Evolutionary conservation across 2,113 vertebrate genomes (phyloP).

Genomic region (Colius striatus): DNA sequence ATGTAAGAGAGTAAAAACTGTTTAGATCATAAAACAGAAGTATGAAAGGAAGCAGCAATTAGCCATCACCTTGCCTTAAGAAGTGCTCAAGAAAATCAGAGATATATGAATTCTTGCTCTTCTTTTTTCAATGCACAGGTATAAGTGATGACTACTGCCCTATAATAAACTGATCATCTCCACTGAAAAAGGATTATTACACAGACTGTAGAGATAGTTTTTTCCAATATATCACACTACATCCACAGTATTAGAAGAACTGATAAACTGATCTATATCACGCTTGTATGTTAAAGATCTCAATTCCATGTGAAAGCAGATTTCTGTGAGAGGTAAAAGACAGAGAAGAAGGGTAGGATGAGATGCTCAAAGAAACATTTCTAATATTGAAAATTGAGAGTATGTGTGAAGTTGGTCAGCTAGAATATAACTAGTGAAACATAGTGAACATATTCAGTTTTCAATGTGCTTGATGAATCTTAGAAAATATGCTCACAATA

Average conservation of each 20-base stretch:
- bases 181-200: not conserved
- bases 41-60: not conserved
- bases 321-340: not conserved
- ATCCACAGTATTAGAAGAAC: not conserved
- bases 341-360: not conserved
- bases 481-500: not conserved
- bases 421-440: not conserved
- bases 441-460: not conserved
- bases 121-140: not conserved
- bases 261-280: not conserved
- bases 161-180: not conserved
- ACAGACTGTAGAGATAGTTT: too few relatives aligned
- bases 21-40: not conserved
- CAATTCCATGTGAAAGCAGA: not conserved
- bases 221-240: not conserved
- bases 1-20: not conserved
- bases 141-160: not conserved
- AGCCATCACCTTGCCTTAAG: not conserved
- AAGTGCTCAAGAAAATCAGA: not conserved
- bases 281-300: not conserved
- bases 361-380: not conserved
- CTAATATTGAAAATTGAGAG: not conserved
- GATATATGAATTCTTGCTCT: not conserved
- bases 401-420: not conserved
- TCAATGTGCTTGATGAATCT: not conserved